These are phyloP conservation scores for Tenthredo mesomela DNA, from an alignment of 2,888 invertebrate genomes.

Conservation along the genomic window DNA sequence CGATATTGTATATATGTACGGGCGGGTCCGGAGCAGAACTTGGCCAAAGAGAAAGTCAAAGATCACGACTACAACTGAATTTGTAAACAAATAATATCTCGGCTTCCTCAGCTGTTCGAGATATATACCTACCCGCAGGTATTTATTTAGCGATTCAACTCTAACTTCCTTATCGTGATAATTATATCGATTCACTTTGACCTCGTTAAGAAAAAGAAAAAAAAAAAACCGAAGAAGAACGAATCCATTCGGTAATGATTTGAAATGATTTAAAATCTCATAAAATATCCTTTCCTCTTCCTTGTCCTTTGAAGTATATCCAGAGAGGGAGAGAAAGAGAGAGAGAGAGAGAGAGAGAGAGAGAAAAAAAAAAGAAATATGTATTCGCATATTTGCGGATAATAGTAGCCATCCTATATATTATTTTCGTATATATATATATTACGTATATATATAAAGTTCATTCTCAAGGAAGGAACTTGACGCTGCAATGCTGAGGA, in stretches of 20 bases:
- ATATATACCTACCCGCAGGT: not conserved
- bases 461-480: slow-evolving; percentile 45
- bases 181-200: not conserved
- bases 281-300: not conserved
- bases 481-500: slow-evolving; percentile 29
- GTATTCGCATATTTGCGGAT: not conserved
- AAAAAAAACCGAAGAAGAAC: not conserved
- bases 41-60: slow-evolving; percentile 47
- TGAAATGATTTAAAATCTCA: not conserved
- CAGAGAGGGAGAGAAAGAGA: not conserved
- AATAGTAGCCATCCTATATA: not conserved
- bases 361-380: not conserved
- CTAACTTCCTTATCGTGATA: not conserved
- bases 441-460: not conserved
- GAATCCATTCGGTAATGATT: not conserved
- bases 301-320: not conserved
- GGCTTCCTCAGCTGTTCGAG: not conserved
- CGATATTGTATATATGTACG: not conserved
- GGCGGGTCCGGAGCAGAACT: not conserved
- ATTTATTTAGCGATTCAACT: not conserved
- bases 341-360: not conserved
- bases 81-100: slow-evolving; percentile 28
- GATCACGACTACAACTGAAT: slow-evolving; percentile 23
- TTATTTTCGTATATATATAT: slow-evolving; percentile 4
- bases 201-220: not conserved